Base-by-base conservation (phyloP, 2,888 invertebrate genomes). In the Amphipyra tragopoginis region DNA sequence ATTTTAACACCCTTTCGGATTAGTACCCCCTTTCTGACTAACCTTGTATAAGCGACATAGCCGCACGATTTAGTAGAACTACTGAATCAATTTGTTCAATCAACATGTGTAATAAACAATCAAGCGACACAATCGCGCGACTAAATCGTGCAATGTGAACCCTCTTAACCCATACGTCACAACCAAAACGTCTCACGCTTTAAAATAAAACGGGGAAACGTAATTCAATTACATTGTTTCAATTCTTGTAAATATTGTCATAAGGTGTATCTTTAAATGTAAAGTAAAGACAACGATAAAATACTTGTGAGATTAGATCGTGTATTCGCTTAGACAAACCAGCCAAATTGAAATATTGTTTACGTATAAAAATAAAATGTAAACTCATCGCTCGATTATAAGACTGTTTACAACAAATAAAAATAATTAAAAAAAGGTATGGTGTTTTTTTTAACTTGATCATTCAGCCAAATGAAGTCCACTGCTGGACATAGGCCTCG, bases 351-450 rank as follows among this genome's bases (percentile, higher is more conserved):
- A 88, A 88, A 83, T 87, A 88, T 87, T 89, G 90, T 92, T 91
- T 91, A 90, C 85, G 81, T 82, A 79, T 84, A 81, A 84, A 70
- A 72, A 68, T 73, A 83, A 87, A 70, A 72, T 88, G 90, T 93
- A 90, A 90, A 90, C 87, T 85, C 83, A 88, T 86, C 89, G 90
- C 91, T 93, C 91, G 92, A 91, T 92, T 86, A 92, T 93, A 94
- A 94, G 94, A 93, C 94, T 94, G 94, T 94, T 94, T 93, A 90
- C 88, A 90, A 91, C 85, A 90, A 92, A 90, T 90, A 90, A 92
- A 93, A 86, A 85, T 56, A 82, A 83, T 87, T 75, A 73, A 87
- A 75, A 54, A 0, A 9, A 51, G 26, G 6, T 60, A 39, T 36
- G 26, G 26, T 9, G 43, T 59, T 5, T 36, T 59, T 34, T 0